A percentile compares a stretch with the other conserved stretches of the same genome.
Conservation (phyloP, 2,113 vertebrate species). For the Romanogobio albipinnatus region DNA sequence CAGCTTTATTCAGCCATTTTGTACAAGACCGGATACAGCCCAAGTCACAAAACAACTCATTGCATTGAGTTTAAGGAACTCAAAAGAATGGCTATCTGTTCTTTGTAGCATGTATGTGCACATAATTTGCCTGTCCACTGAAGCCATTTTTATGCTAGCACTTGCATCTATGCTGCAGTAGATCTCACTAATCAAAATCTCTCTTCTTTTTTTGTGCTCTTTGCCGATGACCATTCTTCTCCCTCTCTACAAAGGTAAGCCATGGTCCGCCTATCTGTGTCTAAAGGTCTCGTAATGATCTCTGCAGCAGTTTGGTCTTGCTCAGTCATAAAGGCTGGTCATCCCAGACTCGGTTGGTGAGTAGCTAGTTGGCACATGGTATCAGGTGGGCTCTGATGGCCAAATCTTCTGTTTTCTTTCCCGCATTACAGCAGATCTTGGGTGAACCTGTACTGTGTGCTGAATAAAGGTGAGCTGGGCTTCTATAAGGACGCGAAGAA, state of each 20-base stretch:
- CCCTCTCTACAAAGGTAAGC: constrained; percentile 79
- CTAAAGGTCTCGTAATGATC: constrained; percentile 8
- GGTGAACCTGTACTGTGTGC: constrained; percentile 93
- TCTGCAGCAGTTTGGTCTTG: constrained; percentile 43
- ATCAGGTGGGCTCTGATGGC: not conserved
- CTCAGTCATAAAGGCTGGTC: constrained; percentile 34
- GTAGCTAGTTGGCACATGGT: constrained; percentile 12
- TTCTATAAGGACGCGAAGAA: constrained; percentile 95
- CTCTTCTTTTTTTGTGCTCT: constrained; percentile 54
- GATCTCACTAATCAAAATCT: constrained; percentile 69
- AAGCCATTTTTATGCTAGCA: constrained; percentile 41
- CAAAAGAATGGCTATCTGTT: constrained; percentile 30
- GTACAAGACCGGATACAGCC: constrained; percentile 50
- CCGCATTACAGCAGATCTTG: constrained; percentile 84
- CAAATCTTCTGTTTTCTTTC: constrained; percentile 34
- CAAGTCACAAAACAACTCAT: constrained; percentile 54
- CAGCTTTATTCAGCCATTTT: constrained; percentile 56
- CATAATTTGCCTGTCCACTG: constrained; percentile 18
- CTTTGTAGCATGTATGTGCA: constrained; percentile 45
- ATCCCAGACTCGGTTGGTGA: constrained; percentile 49
- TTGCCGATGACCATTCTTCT: constrained; percentile 66
- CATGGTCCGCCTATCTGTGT: constrained; percentile 53
- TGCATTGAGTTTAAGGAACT: constrained; percentile 34
- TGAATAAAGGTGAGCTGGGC: constrained; percentile 90
- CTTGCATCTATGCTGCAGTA: not conserved